Evolutionary conservation across 2,113 vertebrate species (phyloP), one percentile per base, ranked within the genome.

Genomic region (Taxidea taxus): DNA sequence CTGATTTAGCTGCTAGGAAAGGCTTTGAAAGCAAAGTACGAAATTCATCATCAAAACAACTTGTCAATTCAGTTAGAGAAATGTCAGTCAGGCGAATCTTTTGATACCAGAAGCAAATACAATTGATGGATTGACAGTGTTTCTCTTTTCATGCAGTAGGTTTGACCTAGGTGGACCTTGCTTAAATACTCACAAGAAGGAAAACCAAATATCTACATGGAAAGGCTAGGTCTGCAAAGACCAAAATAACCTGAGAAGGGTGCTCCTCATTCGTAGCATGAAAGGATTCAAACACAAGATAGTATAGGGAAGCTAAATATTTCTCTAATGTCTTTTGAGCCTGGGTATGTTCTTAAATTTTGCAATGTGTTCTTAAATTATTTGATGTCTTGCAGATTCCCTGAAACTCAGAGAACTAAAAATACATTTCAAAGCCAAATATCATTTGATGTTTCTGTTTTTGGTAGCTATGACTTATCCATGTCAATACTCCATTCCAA

Each of bases 11-110:
- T 94, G 87, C 85, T 96, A 96, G 97, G 95, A 96, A 94, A 97
- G 96, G 81, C 87, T 96, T 98, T 97, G 90, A 95, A 98, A 98
- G 93, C 94, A 97, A 97, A 98, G 95, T 90, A 94, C 56, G 91
- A 82, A 93, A 96, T 84, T 97, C 87, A 90, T 81, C 93, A 96
- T 87, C 95, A 97, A 97, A 98, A 97, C 96, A 97, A 97, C 64
- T 93, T 94, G 58, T 91, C 78, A 60, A 56, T 94, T 93, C 87
- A 85, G 74, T 95, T 87, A 96, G 44, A 96, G n/a, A 93, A 80
- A 77, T 90, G 87, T 54, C 93, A 96, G 49, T 82, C 74, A 96
- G 94, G 66, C 7, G 78, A 91, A 58, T 88, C 51, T 94, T 96
- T 87, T 92, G 87, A 87, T 77, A 90, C 25, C 12, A 14, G 80